A percentile compares a stretch with the other conserved stretches of the same genome.
phyloP scores from a whole-genome alignment of 2,113 vertebrate genomes.

The Echinops telfairi region DNA sequence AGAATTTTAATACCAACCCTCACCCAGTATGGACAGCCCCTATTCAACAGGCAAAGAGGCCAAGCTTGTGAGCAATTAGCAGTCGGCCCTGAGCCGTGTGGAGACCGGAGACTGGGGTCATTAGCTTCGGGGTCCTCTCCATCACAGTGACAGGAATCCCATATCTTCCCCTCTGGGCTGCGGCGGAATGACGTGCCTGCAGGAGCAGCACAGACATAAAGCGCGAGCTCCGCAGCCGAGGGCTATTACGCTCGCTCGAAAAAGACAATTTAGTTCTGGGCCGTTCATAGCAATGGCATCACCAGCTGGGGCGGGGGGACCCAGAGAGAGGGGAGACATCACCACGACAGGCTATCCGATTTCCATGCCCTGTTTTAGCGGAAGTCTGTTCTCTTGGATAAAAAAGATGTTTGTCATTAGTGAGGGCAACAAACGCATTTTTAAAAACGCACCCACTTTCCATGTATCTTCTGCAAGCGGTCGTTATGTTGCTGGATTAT shows the following conservation, averaged over 20 bases:
- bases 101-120: rapidly evolving
- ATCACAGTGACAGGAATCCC: neutral
- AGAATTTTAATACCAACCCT: neutral
- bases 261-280: neutral
- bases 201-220: rapidly evolving
- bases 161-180: rapidly evolving
- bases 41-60: neutral
- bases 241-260: neutral
- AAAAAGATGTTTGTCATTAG: neutral
- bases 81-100: neutral
- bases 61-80: neutral
- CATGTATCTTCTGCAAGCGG: neutral
- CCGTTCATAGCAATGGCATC: neutral
- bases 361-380: neutral
- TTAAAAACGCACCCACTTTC: neutral
- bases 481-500: no score
- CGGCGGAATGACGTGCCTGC: rapidly evolving
- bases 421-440: neutral
- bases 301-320: neutral
- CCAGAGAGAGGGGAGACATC: neutral
- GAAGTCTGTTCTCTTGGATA: neutral
- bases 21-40: neutral
- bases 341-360: neutral
- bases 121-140: rapidly evolving
- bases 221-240: rapidly evolving